A percentile compares a stretch with the other conserved stretches of the same genome.
Conservation (phyloP, 2,113 vertebrate species). For the Uropsilus gracilis region DNA sequence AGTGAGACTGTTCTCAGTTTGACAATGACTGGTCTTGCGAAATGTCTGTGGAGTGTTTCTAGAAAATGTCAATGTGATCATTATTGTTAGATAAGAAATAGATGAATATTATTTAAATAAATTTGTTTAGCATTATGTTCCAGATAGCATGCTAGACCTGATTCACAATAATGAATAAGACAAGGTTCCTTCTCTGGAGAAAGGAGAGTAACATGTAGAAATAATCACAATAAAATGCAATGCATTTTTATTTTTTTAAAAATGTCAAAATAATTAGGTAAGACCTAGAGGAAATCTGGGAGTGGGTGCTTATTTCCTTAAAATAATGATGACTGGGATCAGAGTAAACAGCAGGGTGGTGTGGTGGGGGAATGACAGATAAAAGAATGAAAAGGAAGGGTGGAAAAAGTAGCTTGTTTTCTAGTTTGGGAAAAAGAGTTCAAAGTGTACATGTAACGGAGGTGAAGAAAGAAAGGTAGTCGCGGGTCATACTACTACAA, state of each 20-base stretch:
- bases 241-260: not conserved
- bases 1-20: not conserved
- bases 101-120: constrained; percentile 24
- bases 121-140: not conserved
- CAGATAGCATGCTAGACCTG: not conserved
- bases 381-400: not conserved
- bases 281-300: not conserved
- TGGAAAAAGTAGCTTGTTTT: not conserved
- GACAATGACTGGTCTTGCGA: constrained; percentile 33
- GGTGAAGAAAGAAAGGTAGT: not conserved
- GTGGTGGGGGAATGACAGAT: too few relatives aligned
- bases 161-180: not conserved
- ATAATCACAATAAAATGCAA: constrained; percentile 15
- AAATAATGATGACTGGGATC: not conserved
- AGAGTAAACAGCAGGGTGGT: not conserved
- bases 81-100: constrained; percentile 11
- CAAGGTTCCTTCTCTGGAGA: not conserved
- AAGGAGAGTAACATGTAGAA: not conserved
- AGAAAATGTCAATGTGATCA: constrained; percentile 42
- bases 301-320: not conserved
- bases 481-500: not conserved
- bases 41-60: constrained; percentile 20
- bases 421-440: not conserved
- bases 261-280: not conserved
- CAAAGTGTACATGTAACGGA: not conserved